phyloP scores from a whole-genome alignment of 1,140 invertebrate species.

The Ooceraea biroi region DNA sequence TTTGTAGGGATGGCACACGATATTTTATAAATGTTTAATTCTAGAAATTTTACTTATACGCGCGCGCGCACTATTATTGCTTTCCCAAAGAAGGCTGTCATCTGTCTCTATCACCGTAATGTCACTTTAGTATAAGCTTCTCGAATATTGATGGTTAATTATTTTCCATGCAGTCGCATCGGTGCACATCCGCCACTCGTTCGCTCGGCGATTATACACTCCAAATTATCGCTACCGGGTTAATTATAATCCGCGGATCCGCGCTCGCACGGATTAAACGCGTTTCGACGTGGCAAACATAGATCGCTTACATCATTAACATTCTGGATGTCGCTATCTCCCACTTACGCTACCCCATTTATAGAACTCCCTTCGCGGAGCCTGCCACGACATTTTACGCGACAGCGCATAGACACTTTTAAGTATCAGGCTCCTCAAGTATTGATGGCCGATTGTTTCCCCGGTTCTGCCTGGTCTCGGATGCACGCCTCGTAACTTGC shows the following conservation, averaged over 20 bases:
- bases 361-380: slow-evolving; percentile 28
- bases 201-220: slow-evolving; percentile 37
- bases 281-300: slow-evolving; percentile 53
- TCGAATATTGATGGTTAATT: slow-evolving; percentile 55
- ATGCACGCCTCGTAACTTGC: background rate
- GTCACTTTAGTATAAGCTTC: background rate
- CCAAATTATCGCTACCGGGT: slow-evolving; percentile 42
- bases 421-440: slow-evolving; percentile 34
- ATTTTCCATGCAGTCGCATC: slow-evolving; percentile 41
- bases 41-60: too few species aligned
- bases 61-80: background rate
- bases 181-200: slow-evolving; percentile 13
- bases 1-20: too few species aligned
- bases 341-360: slow-evolving; percentile 15
- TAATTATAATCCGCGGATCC: slow-evolving; percentile 58
- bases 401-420: slow-evolving; percentile 32
- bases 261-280: slow-evolving; percentile 55
- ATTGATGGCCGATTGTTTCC: slow-evolving; percentile 49
- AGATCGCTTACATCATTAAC: slow-evolving; percentile 61
- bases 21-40: too few species aligned
- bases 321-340: slow-evolving; percentile 18
- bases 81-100: background rate
- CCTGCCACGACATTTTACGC: slow-evolving; percentile 28
- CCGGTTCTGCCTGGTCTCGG: background rate
- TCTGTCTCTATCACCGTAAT: background rate